Base-by-base conservation (phyloP, 2,797 vertebrate species). In the Phoebastria nigripes region DNA sequence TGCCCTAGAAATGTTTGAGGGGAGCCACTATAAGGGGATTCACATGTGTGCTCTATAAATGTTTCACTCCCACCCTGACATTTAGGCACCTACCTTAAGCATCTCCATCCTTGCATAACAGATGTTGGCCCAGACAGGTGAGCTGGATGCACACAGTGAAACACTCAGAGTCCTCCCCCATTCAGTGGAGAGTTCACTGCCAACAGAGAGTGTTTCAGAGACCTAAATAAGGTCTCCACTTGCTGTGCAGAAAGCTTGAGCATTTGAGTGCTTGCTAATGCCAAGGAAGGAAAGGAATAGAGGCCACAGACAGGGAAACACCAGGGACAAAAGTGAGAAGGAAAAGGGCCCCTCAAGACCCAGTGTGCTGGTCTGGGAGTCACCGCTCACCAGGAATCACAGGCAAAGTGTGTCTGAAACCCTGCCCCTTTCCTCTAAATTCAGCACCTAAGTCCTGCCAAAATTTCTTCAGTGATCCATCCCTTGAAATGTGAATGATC, bases 321-420 rank as follows among this genome's bases (percentile, higher is more conserved):
- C n/a, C 37, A 42, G 8, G 42, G 42, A 71, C 33, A 63, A 74
- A 52, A 1, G 0, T 17, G 44, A 59, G 58, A 63, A 42, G 39
- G 81, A 61, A 66, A 70, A 84, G 5, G 8, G 11, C 18, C 49
- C 26, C 37, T 65, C 58, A 41, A 56, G 56, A 46, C 25, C 5
- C 2, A 1, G 0, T 17, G 35, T 5, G 6, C 29, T 71, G 44
- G 1, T 21, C 29, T 74, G 52, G 62, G 46, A 62, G 66, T 49
- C 37, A 12, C 26, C 8, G 14, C 17, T 70, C 51, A 20, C 16
- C 28, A n/a, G 39, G 29, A 71, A 16, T 46, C 37, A 65, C 37
- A 14, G 39, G 70, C 16, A 65, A 59, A 46, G 29, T 0, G 1
- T 52, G 21, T 28, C 37, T 44, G 51, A n/a, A 90, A 18, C 19